phyloP scores from a whole-genome alignment of 53 echinoderm and acorn worm species.

The Echinarachnius parma region DNA sequence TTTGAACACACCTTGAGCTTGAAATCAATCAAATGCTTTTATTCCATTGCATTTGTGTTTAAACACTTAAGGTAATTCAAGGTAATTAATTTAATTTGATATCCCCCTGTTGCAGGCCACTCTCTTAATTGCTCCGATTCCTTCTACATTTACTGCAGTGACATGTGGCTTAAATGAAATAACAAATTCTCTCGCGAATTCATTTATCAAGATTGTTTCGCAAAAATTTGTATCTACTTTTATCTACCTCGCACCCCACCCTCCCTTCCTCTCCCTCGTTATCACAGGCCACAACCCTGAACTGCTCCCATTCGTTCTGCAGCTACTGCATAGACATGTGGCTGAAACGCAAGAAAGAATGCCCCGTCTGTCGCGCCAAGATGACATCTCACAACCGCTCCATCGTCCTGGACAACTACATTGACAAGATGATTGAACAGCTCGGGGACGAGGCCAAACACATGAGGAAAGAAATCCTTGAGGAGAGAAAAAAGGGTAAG shows the following conservation, averaged over 20 bases:
- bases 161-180: too few relatives aligned
- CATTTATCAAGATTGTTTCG: neutral
- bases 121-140: too few relatives aligned
- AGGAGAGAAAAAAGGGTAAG: slow-evolving; percentile 79
- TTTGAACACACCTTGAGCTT: too few relatives aligned
- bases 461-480: slow-evolving; percentile 64
- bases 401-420: slow-evolving; percentile 97
- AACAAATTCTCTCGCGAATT: too few relatives aligned
- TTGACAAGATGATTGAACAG: slow-evolving; percentile 96
- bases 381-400: slow-evolving; percentile 78
- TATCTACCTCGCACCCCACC: neutral
- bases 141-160: too few relatives aligned
- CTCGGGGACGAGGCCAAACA: slow-evolving; percentile 76
- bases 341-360: slow-evolving; percentile 93
- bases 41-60: too few relatives aligned
- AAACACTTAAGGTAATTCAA: too few relatives aligned
- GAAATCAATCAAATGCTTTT: too few relatives aligned
- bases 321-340: slow-evolving; percentile 71
- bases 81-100: too few relatives aligned
- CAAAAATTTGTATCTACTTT: neutral
- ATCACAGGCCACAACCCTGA: slow-evolving; percentile 94
- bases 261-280: too few relatives aligned
- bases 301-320: slow-evolving; percentile 98
- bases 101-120: too few relatives aligned
- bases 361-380: slow-evolving; percentile 73